Evolutionary conservation across 2,797 vertebrate genomes (phyloP).

Genomic region (Crypturellus tataupa): DNA sequence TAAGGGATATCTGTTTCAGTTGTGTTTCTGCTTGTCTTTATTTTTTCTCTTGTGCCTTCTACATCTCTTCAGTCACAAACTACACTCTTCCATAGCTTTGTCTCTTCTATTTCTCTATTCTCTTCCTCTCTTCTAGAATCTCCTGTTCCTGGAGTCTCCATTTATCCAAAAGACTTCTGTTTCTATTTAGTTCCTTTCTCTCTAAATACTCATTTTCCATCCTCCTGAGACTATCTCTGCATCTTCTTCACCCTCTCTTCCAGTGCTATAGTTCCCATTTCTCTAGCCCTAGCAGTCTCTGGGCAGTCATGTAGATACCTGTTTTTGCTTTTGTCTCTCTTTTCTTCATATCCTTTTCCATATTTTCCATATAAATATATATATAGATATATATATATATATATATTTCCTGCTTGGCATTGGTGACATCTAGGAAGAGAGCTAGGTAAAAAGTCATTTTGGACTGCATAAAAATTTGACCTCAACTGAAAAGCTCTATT

Average conservation of each 20-base stretch:
- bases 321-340: neutral
- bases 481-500: neutral
- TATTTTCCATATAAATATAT: too few relatives aligned
- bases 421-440: neutral
- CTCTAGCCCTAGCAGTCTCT: neutral
- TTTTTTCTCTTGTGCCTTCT: neutral
- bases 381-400: neutral
- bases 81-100: fast-evolving
- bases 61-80: neutral
- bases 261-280: neutral
- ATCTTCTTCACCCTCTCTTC: neutral
- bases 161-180: neutral
- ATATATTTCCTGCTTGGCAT: neutral
- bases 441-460: neutral
- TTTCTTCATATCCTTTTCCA: neutral
- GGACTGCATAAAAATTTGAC: fast-evolving
- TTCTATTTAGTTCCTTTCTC: neutral
- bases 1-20: neutral
- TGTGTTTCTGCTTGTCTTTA: neutral
- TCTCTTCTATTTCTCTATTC: neutral
- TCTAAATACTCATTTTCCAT: neutral
- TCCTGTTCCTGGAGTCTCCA: neutral
- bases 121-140: neutral
- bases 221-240: neutral
- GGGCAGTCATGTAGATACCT: neutral